phyloP scores from a whole-genome alignment of 2,113 vertebrate species.

The Copsychus sechellarum region DNA sequence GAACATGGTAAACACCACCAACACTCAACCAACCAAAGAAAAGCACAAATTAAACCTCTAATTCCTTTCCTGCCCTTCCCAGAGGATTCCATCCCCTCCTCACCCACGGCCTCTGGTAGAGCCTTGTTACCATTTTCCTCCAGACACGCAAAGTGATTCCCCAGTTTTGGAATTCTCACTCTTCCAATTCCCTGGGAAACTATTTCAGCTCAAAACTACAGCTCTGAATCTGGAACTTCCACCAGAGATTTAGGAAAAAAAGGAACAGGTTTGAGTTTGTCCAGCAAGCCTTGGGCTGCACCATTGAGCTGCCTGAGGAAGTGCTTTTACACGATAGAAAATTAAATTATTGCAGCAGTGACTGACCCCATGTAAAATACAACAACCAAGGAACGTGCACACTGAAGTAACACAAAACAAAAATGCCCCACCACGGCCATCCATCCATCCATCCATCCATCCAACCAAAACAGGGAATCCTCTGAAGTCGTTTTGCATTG shows the following conservation, averaged over 20 bases:
- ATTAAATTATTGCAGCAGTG: not conserved
- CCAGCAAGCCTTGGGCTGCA: not conserved
- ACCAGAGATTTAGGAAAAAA: not conserved
- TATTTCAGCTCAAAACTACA: not conserved
- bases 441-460: too few species aligned
- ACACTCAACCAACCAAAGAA: not conserved
- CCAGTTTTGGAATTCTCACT: not conserved
- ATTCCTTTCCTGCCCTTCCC: not conserved
- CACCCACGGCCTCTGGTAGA: not conserved
- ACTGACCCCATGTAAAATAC: not conserved
- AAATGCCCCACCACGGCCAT: fast-evolving
- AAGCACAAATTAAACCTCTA: not conserved
- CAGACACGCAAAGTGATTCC: not conserved
- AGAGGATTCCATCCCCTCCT: not conserved
- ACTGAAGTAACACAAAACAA: not conserved
- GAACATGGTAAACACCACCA: not conserved
- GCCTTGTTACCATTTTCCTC: not conserved
- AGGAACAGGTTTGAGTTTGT: not conserved
- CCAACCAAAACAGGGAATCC: not conserved
- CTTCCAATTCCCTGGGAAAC: not conserved
- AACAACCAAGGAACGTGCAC: fast-evolving
- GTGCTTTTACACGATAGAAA: not conserved
- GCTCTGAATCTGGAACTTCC: not conserved
- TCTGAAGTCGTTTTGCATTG: not conserved
- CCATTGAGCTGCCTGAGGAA: not conserved